phyloP scores from a whole-genome alignment of 2,888 invertebrate genomes.

The Latrodectus hesperus region DNA sequence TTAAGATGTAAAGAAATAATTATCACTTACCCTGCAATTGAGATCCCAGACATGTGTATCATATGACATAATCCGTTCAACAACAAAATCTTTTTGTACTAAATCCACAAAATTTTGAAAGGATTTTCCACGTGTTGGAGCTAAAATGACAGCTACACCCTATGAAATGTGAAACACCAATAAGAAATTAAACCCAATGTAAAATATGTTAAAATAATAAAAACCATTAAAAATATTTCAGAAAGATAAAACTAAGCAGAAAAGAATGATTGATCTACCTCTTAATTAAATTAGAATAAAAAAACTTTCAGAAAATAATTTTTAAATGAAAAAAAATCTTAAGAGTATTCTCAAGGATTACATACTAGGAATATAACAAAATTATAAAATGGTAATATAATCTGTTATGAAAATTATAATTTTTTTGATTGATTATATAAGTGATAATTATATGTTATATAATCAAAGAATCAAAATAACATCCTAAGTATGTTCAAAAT shows the following conservation, averaged over 20 bases:
- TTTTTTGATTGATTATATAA: too few species aligned
- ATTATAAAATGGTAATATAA: too few species aligned
- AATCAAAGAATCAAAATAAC: too few species aligned
- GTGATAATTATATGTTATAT: too few species aligned
- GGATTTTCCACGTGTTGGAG: slow-evolving; percentile 84
- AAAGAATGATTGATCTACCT: neutral
- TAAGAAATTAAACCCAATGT: neutral
- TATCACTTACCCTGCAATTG: slow-evolving; percentile 74
- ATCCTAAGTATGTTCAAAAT: too few species aligned
- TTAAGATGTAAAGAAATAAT: too few species aligned
- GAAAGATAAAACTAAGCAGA: too few species aligned
- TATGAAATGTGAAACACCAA: slow-evolving; percentile 59
- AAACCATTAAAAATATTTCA: neutral
- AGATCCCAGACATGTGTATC: slow-evolving; percentile 82
- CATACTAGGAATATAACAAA: too few species aligned
- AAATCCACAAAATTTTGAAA: slow-evolving; percentile 82
- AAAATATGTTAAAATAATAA: neutral
- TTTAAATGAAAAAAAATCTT: neutral
- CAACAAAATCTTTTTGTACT: slow-evolving; percentile 76
- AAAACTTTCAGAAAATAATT: neutral
- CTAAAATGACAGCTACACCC: slow-evolving; percentile 84
- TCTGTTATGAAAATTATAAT: too few species aligned
- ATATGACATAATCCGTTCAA: slow-evolving; percentile 80
- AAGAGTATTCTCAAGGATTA: neutral
- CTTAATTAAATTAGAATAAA: neutral